A percentile compares a stretch with the other conserved stretches of the same genome.
phyloP scores from a whole-genome alignment of 2,797 vertebrate species.

The Enteromius thamalakanensis region DNA sequence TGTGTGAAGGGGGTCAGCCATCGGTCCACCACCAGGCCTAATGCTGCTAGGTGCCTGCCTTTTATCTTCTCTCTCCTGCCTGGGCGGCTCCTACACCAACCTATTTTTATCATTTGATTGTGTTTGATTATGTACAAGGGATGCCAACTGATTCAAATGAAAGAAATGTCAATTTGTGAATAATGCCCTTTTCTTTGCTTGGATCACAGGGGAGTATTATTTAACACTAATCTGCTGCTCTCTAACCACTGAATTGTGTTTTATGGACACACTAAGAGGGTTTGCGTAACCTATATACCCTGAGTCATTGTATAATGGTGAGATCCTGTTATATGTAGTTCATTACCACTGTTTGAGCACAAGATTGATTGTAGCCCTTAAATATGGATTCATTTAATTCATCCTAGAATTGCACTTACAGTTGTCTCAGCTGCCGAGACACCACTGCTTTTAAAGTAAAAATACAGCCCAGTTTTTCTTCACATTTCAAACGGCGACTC shows the following conservation, averaged over 20 bases:
- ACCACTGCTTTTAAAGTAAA: constrained; percentile 47
- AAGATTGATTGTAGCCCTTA: constrained; percentile 69
- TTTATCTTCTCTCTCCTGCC: constrained; percentile 46
- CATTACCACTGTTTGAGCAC: constrained; percentile 16
- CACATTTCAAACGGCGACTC: constrained; percentile 53
- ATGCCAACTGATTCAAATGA: neutral
- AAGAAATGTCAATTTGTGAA: constrained; percentile 24
- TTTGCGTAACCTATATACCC: constrained; percentile 26
- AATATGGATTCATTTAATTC: constrained; percentile 64
- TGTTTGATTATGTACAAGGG: constrained; percentile 17
- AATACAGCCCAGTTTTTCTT: constrained; percentile 14
- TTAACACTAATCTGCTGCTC: constrained; percentile 29
- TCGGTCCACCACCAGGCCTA: constrained; percentile 59
- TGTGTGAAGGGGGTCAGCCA: constrained; percentile 61
- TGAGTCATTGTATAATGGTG: constrained; percentile 13
- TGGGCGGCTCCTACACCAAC: constrained; percentile 44
- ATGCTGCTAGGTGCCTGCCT: constrained; percentile 67
- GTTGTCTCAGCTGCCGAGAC: constrained; percentile 46
- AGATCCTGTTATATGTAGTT: constrained; percentile 32
- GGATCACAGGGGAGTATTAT: constrained; percentile 27
- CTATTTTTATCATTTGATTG: constrained; percentile 14
- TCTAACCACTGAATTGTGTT: constrained; percentile 32
- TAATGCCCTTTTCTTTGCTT: constrained; percentile 34
- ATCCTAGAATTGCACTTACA: constrained; percentile 57
- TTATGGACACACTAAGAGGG: constrained; percentile 28